phyloP scores from a whole-genome alignment of 1,140 invertebrate genomes.

The Drosophila ercepeae region DNA sequence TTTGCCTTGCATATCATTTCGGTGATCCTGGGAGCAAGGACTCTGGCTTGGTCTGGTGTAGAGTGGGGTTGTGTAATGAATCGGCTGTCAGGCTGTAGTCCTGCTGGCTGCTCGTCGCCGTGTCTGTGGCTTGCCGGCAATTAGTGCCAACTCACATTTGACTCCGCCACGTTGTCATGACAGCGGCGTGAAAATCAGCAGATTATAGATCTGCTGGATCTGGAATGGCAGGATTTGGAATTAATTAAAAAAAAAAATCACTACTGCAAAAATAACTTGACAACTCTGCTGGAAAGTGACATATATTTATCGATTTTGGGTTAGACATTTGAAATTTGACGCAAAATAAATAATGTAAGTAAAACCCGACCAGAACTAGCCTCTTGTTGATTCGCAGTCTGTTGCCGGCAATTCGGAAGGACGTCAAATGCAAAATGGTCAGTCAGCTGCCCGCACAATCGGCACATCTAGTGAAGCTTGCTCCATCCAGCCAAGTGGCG shows the following conservation, averaged over 20 bases:
- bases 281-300: neutral
- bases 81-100: constrained; percentile 39
- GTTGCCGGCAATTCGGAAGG: neutral
- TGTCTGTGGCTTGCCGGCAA: constrained; percentile 42
- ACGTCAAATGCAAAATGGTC: constrained; percentile 10
- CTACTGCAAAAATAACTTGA: neutral
- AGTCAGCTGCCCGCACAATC: constrained; percentile 7
- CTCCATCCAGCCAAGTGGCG: neutral
- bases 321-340: neutral
- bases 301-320: neutral
- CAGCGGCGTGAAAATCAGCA: constrained; percentile 16
- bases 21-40: neutral
- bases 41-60: constrained; percentile 20
- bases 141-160: constrained; percentile 35
- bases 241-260: neutral
- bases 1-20: neutral
- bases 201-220: neutral
- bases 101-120: constrained; percentile 16
- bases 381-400: neutral
- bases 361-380: neutral
- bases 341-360: constrained; percentile 11
- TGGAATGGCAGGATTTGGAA: neutral
- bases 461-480: constrained; percentile 3
- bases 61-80: constrained; percentile 61
- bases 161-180: constrained; percentile 25